Conservation (phyloP, 2,113 vertebrate species). For the Tonatia bakeri region DNA sequence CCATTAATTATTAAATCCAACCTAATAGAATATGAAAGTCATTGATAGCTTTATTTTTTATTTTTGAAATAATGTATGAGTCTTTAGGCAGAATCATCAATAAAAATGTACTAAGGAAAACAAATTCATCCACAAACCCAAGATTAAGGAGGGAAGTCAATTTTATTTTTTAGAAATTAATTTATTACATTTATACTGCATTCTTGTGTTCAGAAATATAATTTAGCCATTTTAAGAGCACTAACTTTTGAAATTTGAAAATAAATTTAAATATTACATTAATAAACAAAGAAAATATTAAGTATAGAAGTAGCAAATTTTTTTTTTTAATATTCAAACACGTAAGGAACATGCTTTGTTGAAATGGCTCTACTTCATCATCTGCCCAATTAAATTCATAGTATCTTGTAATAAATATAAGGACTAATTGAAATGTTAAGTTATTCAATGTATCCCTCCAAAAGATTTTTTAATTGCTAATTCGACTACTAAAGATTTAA, state of each 20-base stretch:
- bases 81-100: neutral
- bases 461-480: slow-evolving; percentile 31
- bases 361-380: slow-evolving; percentile 14
- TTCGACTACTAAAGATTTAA: neutral
- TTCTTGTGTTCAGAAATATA: slow-evolving; percentile 31
- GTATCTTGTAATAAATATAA: slow-evolving; percentile 24
- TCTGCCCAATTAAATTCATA: neutral
- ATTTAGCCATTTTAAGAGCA: slow-evolving; percentile 36
- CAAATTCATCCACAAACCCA: slow-evolving; percentile 33
- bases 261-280: slow-evolving; percentile 33
- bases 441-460: neutral
- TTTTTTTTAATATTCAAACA: neutral
- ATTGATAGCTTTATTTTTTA: neutral
- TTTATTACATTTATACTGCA: slow-evolving; percentile 48
- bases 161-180: slow-evolving; percentile 56
- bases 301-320: neutral
- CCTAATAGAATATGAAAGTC: neutral
- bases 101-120: neutral
- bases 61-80: slow-evolving; percentile 17
- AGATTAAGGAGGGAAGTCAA: slow-evolving; percentile 43
- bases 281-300: slow-evolving; percentile 33
- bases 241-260: slow-evolving; percentile 44
- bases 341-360: neutral
- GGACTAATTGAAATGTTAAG: neutral
- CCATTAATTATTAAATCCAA: slow-evolving; percentile 36